Base-by-base conservation (phyloP, 1,140 invertebrate species). In the Piezodorus guildinii region DNA sequence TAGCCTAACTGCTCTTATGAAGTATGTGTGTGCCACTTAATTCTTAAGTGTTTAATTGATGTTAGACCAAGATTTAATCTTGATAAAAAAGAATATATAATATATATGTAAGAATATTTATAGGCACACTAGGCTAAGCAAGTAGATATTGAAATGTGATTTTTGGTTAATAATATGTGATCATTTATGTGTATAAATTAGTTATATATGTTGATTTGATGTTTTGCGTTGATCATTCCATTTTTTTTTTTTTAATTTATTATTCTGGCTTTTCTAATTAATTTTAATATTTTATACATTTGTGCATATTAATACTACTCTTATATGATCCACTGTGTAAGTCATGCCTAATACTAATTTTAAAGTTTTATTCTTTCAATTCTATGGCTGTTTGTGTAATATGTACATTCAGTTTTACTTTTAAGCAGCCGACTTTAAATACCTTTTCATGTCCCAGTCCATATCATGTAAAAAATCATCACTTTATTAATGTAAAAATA, bases 161-260 rank as follows among this genome's bases (percentile, higher is more conserved):
- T 65, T 65, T 65, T 65, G 64, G 64, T 65, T 65, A 64, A 61
- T 65, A 65, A 60, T 61, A 62, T 65, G 64, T 65, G 64, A 65
- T 65, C 60, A 46, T 64, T 64, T 59, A 63, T 63, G 43, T 58
- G 56, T 64, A 64, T 64, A 45, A 64, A 58, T 64, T 65, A 65
- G 64, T 65, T 65, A 60, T 65, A 65, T 60, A 52, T 54, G 63
- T 64, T 60, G 17, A 49, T 62, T 16, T 56, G 27, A 43, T 58
- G 25, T 54, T 62, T 61, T 52, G 45, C 16, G 39, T 62, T 64
- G 63, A 64, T 59, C 63, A 64, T 64, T 64, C 63, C 63, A 56
- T 30, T 30, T 30, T 60, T 60, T 60, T 60, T 58, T 43, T 45
- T 58, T 25, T 58, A 34, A 43, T 60, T 60, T 45, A 45, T 60